Evolutionary conservation across 1,140 invertebrate species (phyloP), one percentile per base, ranked within the genome.

Genomic region (Drosophila nikananu): DNA sequence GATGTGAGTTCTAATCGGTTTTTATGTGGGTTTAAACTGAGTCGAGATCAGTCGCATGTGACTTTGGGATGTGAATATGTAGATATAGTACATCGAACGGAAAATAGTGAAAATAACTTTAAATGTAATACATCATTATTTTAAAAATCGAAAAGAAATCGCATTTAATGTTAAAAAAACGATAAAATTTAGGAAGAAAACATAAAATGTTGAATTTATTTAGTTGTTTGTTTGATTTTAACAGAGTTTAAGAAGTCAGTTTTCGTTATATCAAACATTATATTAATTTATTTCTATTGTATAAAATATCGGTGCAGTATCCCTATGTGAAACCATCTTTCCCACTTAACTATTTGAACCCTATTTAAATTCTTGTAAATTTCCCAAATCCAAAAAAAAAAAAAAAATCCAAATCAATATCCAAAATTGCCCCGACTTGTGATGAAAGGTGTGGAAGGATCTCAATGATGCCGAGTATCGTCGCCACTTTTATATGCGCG

Each of bases 361-460:
- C 10, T 42, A 60, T 61, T 62, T 77, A 86, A 84, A 73, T 59
- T 86, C 35, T 80, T 86, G 64, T 76, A 72, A 86, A 86, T 87
- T 89, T 68, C 77, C 71, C 35, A 21, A 5, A 30, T 42, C 35
- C 12, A n/a, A 42, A 17, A 19, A 67, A 63, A 6, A 63, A 21
- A 32, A 51, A 65, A 59, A 63, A 21, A 15, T 4, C 32, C 10
- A 63, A 57, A 57, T 32, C 27, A 65, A 68, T 21, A 52, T 25
- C 41, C 12, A 52, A 73, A 61, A 72, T 72, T 78, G 58, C 59
- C 55, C 66, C 46, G 23, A 73, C 42, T 62, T 59, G 44, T 61
- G 52, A 73, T 37, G 41, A 32, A 91, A 92, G 91, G 91, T 92
- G 66, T 92, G 91, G 91, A 92, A 92, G 84, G 91, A 92, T 63